Percentiles rank a stretch among this genome's conserved stretches.
Conservation (phyloP, 2,888 invertebrate genomes). For the Ganaspis brasiliensis region DNA sequence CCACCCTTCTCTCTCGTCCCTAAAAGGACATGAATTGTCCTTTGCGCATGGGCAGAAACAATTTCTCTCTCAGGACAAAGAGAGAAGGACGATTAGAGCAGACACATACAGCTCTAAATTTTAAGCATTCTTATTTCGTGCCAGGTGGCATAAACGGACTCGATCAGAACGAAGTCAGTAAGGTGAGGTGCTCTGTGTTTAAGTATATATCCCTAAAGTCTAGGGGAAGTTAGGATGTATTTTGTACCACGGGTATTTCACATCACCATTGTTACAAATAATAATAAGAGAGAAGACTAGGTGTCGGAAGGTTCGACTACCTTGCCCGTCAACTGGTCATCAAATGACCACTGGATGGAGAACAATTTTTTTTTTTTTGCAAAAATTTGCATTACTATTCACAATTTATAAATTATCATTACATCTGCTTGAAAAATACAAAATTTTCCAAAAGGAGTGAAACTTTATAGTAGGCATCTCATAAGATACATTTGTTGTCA, state of each 20-base stretch:
- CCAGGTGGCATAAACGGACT: constrained; percentile 13
- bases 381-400: too few relatives aligned
- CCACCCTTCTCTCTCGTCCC: constrained; percentile 1
- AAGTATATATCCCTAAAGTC: constrained; percentile 14
- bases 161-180: constrained; percentile 2
- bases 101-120: background rate
- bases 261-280: constrained; percentile 46
- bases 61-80: constrained; percentile 4
- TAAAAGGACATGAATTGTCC: constrained; percentile 6
- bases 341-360: background rate
- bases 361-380: too few relatives aligned
- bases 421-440: too few relatives aligned
- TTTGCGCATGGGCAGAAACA: constrained; percentile 12
- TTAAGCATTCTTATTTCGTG: constrained; percentile 11
- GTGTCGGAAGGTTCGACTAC: constrained; percentile 4
- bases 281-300: constrained; percentile 9
- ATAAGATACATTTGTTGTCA: too few relatives aligned
- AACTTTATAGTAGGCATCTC: too few relatives aligned
- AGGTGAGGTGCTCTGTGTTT: constrained; percentile 11
- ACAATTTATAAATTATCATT: too few relatives aligned
- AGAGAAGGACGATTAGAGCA: background rate
- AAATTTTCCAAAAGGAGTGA: too few relatives aligned
- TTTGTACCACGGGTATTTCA: constrained; percentile 47
- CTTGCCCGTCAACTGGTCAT: background rate
- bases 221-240: constrained; percentile 46